These are phyloP conservation scores for Heteromormyrus szaboi DNA, from an alignment of 2,797 vertebrate species.

Conservation along the genomic window DNA sequence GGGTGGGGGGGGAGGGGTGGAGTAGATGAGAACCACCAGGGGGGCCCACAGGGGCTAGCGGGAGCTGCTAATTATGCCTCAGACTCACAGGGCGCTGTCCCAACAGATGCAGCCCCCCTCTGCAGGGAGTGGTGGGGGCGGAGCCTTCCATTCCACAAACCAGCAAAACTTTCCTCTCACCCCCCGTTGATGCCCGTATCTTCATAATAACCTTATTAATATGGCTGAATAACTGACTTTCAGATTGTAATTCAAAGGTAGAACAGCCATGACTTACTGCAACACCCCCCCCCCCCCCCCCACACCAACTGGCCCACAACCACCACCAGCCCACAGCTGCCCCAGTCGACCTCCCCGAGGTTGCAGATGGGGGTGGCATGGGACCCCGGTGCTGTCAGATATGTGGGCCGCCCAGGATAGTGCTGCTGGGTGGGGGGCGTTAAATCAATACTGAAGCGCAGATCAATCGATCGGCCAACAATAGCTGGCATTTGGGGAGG, in stretches of 20 bases:
- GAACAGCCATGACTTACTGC: neutral
- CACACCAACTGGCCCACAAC: neutral
- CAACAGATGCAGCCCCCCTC: neutral
- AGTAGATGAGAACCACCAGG: neutral
- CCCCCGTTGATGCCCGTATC: neutral
- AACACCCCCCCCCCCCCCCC: neutral
- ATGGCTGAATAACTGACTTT: neutral
- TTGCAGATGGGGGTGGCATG: neutral
- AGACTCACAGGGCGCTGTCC: neutral
- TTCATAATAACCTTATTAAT: neutral
- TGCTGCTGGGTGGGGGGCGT: neutral
- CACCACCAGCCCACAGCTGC: neutral
- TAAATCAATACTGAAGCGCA: neutral
- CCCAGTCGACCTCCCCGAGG: neutral
- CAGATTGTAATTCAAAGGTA: neutral
- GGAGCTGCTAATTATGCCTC: constrained; percentile 33
- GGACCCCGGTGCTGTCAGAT: neutral
- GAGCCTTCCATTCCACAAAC: neutral
- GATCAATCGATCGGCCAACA: neutral
- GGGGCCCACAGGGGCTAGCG: constrained; percentile 23
- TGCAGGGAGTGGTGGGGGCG: neutral
- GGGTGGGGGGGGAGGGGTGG: neutral
- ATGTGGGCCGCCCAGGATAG: neutral
- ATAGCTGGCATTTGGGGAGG: neutral
- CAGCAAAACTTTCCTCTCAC: neutral